Evolutionary conservation across 2,797 vertebrate species (phyloP), one percentile per base, ranked within the genome.

Genomic region (Syndactyla subalaris): DNA sequence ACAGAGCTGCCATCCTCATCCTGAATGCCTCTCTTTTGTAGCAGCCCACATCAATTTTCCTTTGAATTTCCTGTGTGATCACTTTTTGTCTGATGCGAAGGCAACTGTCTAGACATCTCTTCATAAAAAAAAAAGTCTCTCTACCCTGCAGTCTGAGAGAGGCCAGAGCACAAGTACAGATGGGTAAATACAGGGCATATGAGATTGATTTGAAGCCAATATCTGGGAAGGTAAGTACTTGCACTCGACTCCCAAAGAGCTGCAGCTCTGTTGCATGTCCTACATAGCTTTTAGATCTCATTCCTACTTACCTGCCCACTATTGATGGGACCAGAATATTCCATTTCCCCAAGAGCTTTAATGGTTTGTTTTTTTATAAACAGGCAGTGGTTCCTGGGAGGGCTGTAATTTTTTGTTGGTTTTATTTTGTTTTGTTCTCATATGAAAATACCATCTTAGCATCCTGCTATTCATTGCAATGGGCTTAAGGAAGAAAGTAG

Each of bases 61-160:
- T 61, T 78, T 87, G 88, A 93, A 84, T 92, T 96, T 94, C 62
- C 76, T 89, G 52, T 75, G 68, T 55, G 95, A 93, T 88, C 43
- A 32, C 79, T 95, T 94, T 80, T 89, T 78, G 89, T 95, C 93
- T 96, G 93, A 82, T 93, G 71, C 5, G 19, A 90, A 96, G 92
- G 92, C 88, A 96, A 78, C 94, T 95, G 97, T 97, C 97, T 97
- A 97, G 96, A 97, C 96, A 93, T 73, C 86, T 38, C 39, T 92
- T 76, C 41, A 30, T 29, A 66, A 82, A 95, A 81, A 83, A 32
- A 17, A 27, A 55, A 73, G 12, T 74, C 30, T 77, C 49, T 89
- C 58, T 83, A 19, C 86, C 30, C 68, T 85, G 89, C 73, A 87
- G 79, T 62, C 76, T 76, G 77, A 85, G 85, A 83, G 85, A 92